phyloP scores from a whole-genome alignment of 2,113 vertebrate species.

The Rhinoptilus africanus region DNA sequence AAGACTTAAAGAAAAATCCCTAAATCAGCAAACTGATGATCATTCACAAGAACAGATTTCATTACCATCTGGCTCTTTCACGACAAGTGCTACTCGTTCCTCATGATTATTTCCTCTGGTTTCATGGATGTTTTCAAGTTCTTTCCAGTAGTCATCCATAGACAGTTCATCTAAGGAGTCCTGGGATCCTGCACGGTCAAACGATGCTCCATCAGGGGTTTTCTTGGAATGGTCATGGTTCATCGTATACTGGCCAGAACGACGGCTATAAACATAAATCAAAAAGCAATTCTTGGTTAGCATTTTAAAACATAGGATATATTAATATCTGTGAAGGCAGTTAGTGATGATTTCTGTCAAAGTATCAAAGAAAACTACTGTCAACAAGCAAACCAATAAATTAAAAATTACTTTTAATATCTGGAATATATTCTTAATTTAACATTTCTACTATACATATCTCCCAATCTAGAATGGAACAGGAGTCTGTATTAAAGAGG shows the following conservation, averaged over 20 bases:
- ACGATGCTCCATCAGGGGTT: conserved; percentile 43
- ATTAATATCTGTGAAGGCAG: background rate
- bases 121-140: conserved; percentile 89
- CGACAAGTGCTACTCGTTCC: conserved; percentile 79
- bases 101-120: conserved; percentile 77
- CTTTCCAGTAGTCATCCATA: conserved; percentile 92
- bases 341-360: background rate
- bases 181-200: conserved; percentile 81
- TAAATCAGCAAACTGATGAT: background rate
- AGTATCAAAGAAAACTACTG: background rate
- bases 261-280: conserved; percentile 63
- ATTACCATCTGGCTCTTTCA: conserved; percentile 91
- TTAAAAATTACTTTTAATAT: background rate
- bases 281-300: background rate
- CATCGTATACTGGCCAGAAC: conserved; percentile 79
- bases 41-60: background rate
- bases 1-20: background rate
- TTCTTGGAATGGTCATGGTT: conserved; percentile 73
- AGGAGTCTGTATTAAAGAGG: background rate
- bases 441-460: background rate
- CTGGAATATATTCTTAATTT: background rate
- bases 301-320: background rate
- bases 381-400: background rate
- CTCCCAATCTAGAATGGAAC: background rate
- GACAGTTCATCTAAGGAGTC: conserved; percentile 92